Evolutionary conservation across 1,140 invertebrate genomes (phyloP), one percentile per base, ranked within the genome.

Genomic region (Diprion similis): DNA sequence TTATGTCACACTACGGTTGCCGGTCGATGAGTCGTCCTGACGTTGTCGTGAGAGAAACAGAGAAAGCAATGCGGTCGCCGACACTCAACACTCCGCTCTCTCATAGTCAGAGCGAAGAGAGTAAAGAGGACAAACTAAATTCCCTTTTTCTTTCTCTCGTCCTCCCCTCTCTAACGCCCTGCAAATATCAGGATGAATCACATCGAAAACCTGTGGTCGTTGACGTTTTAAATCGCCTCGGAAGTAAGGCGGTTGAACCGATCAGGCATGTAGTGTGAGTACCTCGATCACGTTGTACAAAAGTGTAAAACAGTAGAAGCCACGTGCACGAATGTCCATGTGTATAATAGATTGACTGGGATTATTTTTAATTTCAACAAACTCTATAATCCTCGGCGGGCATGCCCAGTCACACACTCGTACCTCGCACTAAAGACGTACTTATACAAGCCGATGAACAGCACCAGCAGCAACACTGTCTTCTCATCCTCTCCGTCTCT

Each of bases 1-100:
- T 83, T 84, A 83, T 84, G 82, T 83, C 82, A 83, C 79, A 51
- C 66, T 73, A 72, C 73, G 64, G 24, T 73, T 73, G 74, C 69
- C 73, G 48, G 24, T 73, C 73, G 74, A 76, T 65, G 66, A 72
- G 66, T 37, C 69, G 48, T 68, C 17, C 8, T 18, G 11, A 59
- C 51, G 11, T 15, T 59, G 51, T 17, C 51, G 51, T 59, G n/a
- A 45, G 67, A 51, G 72, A 73, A 74, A 71, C 71, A 18, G 73
- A 71, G 66, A 70, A 68, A 65, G 70, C 51, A 59, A 13, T 17
- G 51, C 11, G 51, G 11, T 59, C 51, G 11, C 51, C n/a, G 51
- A 4, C 51, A 59, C 4, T 59, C 51, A 37, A 37, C 11, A 15
- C 11, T 59, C 24, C 1, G 24, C 24, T 37, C 24, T 37, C 24